These are phyloP conservation scores for Argyra leucocephala DNA, from an alignment of 2,888 invertebrate species.

Conservation along the genomic window DNA sequence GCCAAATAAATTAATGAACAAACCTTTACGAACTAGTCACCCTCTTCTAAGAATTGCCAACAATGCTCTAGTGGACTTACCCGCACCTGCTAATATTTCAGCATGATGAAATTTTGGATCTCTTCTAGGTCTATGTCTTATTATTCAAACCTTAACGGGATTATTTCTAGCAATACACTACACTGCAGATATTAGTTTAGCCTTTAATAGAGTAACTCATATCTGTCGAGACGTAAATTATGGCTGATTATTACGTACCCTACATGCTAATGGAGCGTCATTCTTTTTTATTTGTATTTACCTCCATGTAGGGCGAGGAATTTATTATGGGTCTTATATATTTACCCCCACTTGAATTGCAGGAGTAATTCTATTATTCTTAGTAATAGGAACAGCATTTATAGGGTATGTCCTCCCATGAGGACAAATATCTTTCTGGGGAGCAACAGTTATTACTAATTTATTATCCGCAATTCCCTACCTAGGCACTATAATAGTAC, in stretches of 20 bases:
- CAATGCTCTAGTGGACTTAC: slow-evolving; percentile 59
- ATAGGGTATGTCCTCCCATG: slow-evolving; percentile 69
- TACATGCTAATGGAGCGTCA: slow-evolving; percentile 64
- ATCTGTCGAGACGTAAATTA: slow-evolving; percentile 62
- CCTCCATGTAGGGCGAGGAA: slow-evolving; percentile 57
- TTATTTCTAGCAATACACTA: too few relatives aligned
- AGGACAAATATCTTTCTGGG: slow-evolving; percentile 75
- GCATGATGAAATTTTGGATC: too few relatives aligned
- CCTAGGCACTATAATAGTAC: slow-evolving; percentile 53
- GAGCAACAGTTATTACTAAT: slow-evolving; percentile 71
- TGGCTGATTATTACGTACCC: slow-evolving; percentile 56
- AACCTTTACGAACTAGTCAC: slow-evolving; percentile 43
- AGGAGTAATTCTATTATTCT: slow-evolving; percentile 56
- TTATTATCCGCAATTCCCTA: slow-evolving; percentile 62
- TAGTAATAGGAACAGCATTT: slow-evolving; percentile 63
- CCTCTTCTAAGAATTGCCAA: slow-evolving; percentile 52
- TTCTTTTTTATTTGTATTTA: slow-evolving; percentile 64
- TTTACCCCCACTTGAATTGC: slow-evolving; percentile 53
- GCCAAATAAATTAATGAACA: slow-evolving; percentile 43
- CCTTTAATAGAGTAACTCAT: slow-evolving; percentile 58
- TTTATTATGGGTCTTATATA: slow-evolving; percentile 49
- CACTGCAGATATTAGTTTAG: slow-evolving; percentile 51
- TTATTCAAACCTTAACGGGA: too few relatives aligned
- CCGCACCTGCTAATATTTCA: slow-evolving; percentile 41
- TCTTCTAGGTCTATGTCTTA: too few relatives aligned